Base-by-base conservation (phyloP, 2,888 invertebrate species). In the Agonopterix heracliana region DNA sequence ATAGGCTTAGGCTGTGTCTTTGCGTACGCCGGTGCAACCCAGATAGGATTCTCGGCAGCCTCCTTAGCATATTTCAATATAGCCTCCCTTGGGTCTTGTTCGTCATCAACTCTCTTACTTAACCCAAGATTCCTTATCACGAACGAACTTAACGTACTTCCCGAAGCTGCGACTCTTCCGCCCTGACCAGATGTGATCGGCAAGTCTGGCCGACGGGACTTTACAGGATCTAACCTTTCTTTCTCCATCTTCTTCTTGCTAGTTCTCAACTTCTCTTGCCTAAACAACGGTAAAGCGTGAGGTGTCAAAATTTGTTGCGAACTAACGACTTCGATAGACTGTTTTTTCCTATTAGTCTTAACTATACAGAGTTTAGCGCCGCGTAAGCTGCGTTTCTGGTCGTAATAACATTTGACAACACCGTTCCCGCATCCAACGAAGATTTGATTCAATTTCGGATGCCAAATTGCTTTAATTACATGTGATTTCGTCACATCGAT, bases 401-500 rank as follows among this genome's bases (percentile, higher is more conserved):
- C 98, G 64, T 98, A 99, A 71, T 94, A 97, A 48, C 97, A 94
- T 65, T 96, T 96, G 0, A 97, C 93, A 0, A 91, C 89, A 0
- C 99, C 99, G 72, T 97, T 96, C 0, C 97, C 97, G 60, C 96
- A 95, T 0, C 98, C 96, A 0, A 96, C 93, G 55, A 98, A 95
- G 41, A 99, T 93, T 75, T 99, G 99, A 73, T 99, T 99, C n/a
- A 99, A 81, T 74, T 97, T 96, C 0, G 99, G 96, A 82, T 99
- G 99, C 99, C 99, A 99, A 0, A 95, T 77, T 0, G 94, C 92
- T 71, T 98, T 95, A 1, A 99, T 95, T 0, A 97, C 93, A 57
- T 96, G 96, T 0, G 96, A 93, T 64, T 94, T 91, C 0, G 93
- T 91, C 0, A 97, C 95, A 8, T 92, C 91, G 49, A 98, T 92